phyloP scores from a whole-genome alignment of 2,113 vertebrate species.

The Pardalotus punctatus region DNA sequence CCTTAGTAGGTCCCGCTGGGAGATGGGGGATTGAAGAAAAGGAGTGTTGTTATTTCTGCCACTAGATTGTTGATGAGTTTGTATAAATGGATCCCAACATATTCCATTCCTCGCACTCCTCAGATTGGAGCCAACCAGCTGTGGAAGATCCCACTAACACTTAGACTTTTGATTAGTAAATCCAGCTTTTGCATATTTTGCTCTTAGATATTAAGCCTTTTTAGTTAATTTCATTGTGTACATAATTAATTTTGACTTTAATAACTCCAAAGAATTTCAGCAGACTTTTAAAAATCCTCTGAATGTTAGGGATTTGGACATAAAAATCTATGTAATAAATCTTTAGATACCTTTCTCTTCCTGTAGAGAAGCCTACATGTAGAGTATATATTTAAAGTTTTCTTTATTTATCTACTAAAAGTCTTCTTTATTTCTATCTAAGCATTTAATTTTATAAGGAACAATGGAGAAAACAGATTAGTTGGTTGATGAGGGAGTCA shows the following conservation, averaged over 20 bases:
- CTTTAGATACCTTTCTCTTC: neutral
- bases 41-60: neutral
- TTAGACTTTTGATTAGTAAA: neutral
- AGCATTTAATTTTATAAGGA: neutral
- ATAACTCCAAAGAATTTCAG: neutral
- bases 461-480: neutral
- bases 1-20: neutral
- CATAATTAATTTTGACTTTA: neutral
- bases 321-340: neutral
- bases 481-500: neutral
- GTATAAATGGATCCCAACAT: neutral
- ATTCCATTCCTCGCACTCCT: neutral
- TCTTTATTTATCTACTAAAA: neutral
- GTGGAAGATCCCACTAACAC: neutral
- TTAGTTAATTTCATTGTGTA: neutral
- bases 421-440: neutral
- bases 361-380: neutral
- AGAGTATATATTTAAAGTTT: neutral
- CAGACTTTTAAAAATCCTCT: neutral
- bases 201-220: neutral
- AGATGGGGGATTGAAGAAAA: neutral
- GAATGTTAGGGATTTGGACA: neutral
- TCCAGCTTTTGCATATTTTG: neutral
- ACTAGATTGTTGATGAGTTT: neutral
- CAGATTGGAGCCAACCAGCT: neutral